These are phyloP conservation scores for Dinothrombium tinctorium DNA, from an alignment of 1,140 invertebrate species.

Conservation along the genomic window DNA sequence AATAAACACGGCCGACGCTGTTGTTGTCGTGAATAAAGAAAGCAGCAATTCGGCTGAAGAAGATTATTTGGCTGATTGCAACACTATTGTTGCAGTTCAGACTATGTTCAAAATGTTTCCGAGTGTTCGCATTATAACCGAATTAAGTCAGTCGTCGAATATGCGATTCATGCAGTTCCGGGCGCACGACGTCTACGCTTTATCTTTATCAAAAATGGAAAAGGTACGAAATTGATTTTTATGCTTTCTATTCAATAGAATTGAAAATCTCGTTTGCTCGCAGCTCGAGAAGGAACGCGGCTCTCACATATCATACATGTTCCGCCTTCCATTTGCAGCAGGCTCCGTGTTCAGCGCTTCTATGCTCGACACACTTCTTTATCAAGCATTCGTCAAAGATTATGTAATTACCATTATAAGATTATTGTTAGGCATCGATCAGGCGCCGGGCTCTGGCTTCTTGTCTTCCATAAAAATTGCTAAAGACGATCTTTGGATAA, in stretches of 20 bases:
- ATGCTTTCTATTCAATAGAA: no score
- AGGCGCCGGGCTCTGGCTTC: slow-evolving; percentile 87
- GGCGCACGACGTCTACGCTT: slow-evolving; percentile 82
- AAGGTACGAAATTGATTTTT: no score
- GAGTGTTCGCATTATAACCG: slow-evolving; percentile 88
- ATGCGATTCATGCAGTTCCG: slow-evolving; percentile 99
- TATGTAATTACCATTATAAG: slow-evolving; percentile 94
- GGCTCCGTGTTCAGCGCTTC: slow-evolving; percentile 77
- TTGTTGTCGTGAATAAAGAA: slow-evolving; percentile 97
- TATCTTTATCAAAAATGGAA: slow-evolving; percentile 94
- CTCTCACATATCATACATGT: slow-evolving; percentile 99
- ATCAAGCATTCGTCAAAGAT: slow-evolving; percentile 79
- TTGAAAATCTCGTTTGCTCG: slow-evolving; percentile 17
- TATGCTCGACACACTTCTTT: slow-evolving; percentile 34
- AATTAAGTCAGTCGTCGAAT: slow-evolving; percentile 89
- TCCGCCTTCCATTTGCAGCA: slow-evolving; percentile 85
- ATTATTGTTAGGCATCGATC: slow-evolving; percentile 70
- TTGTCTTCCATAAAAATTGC: slow-evolving; percentile 83
- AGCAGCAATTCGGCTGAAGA: slow-evolving; percentile 82
- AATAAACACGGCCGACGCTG: slow-evolving; percentile 81
- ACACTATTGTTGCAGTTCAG: slow-evolving; percentile 93
- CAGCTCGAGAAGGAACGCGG: slow-evolving; percentile 89
- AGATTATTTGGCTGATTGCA: slow-evolving; percentile 82
- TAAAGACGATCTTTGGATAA: slow-evolving; percentile 92
- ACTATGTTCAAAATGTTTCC: slow-evolving; percentile 99